These are phyloP conservation scores for Mylabris phalerata DNA, from an alignment of 1,140 invertebrate genomes.

Conservation along the genomic window DNA sequence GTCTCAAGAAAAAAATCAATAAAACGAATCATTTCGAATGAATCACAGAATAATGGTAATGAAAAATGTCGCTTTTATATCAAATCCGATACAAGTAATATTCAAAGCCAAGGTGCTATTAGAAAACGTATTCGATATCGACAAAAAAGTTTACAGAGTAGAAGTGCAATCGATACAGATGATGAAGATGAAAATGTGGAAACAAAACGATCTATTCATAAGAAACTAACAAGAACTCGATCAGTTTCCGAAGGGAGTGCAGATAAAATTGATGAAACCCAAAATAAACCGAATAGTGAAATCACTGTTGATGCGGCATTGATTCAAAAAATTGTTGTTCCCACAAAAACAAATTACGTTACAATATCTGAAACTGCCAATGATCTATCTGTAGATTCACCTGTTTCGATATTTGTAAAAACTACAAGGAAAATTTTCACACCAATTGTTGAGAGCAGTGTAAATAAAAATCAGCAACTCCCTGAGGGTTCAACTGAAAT, in stretches of 20 bases:
- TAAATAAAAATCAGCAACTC: background rate
- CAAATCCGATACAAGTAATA: conserved; percentile 19
- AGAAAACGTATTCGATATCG: conserved; percentile 34
- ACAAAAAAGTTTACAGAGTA: conserved; percentile 27
- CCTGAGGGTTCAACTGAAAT: background rate
- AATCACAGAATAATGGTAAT: conserved; percentile 12
- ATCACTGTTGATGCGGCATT: conserved; percentile 17
- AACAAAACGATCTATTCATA: conserved; percentile 17
- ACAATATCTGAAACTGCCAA: conserved; percentile 15
- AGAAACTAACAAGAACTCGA: conserved; percentile 21
- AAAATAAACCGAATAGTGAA: background rate
- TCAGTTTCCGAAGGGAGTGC: conserved; percentile 17
- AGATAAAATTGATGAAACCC: background rate
- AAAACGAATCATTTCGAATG: conserved; percentile 18
- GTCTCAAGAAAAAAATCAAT: conserved; percentile 9
- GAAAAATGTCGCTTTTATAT: conserved; percentile 15
- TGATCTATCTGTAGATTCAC: conserved; percentile 26
- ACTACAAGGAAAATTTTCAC: conserved; percentile 71
- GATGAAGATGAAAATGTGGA: conserved; percentile 29
- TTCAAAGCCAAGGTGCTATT: conserved; percentile 33
- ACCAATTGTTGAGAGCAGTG: conserved; percentile 47
- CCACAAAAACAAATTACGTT: conserved; percentile 26
- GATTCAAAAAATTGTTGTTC: conserved; percentile 38
- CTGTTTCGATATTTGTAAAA: conserved; percentile 58
- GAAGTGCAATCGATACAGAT: conserved; percentile 29